Conservation (phyloP, 2,797 vertebrate species). For the Dendrocincla tyrannina region DNA sequence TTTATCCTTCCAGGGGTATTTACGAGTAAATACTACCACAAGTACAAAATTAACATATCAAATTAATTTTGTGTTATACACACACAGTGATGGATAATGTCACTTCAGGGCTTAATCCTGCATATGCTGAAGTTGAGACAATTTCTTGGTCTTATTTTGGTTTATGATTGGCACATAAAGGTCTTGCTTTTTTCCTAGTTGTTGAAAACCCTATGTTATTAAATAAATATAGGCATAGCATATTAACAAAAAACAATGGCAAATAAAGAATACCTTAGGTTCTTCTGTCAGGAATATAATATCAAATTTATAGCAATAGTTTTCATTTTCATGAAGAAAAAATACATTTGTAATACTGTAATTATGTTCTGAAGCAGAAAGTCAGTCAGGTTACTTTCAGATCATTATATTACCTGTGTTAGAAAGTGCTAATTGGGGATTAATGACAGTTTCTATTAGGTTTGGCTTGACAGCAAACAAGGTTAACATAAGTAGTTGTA, state of each 20-base stretch:
- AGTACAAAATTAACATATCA: conserved; percentile 15
- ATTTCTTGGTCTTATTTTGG: not conserved
- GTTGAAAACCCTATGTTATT: not conserved
- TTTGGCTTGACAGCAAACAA: not conserved
- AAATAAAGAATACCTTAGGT: not conserved
- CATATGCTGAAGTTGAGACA: not conserved
- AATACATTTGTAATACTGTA: not conserved
- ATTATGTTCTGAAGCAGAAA: not conserved
- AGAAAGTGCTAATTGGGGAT: not conserved
- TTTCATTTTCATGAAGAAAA: not conserved
- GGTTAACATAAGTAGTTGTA: not conserved
- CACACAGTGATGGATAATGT: not conserved
- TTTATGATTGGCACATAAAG: not conserved
- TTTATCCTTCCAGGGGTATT: not conserved
- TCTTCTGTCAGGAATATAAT: not conserved
- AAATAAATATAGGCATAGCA: not conserved
- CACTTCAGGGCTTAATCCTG: not conserved
- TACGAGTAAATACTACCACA: not conserved
- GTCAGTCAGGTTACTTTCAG: not conserved
- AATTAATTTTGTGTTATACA: conserved; percentile 15
- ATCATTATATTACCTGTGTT: not conserved
- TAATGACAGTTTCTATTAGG: not conserved
- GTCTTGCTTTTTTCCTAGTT: not conserved
- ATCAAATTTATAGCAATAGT: not conserved
- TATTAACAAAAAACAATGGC: not conserved